phyloP scores from a whole-genome alignment of 2,113 vertebrate species.

The Cololabis saira region DNA sequence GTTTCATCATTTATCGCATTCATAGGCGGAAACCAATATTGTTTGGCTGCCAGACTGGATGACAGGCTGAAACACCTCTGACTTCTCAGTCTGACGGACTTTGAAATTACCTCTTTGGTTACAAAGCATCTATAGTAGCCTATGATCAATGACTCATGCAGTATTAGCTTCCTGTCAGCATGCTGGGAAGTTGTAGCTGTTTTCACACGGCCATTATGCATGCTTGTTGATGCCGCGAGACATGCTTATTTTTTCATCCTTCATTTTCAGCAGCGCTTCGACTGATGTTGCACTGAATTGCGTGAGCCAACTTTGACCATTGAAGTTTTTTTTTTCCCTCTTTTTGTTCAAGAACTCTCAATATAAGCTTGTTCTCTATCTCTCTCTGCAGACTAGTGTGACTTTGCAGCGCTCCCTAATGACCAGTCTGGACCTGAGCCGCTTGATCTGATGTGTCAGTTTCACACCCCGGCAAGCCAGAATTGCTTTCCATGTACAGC shows the following conservation, averaged over 20 bases:
- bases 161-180: conserved; percentile 63
- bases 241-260: conserved; percentile 41
- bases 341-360: conserved; percentile 56
- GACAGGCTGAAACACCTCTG: conserved; percentile 35
- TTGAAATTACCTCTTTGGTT: conserved; percentile 60
- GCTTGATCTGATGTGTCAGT: conserved; percentile 43
- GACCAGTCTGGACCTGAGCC: conserved; percentile 26
- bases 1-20: conserved; percentile 50
- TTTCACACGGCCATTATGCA: conserved; percentile 70
- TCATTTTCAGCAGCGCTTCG: conserved; percentile 38
- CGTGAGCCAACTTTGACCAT: conserved; percentile 70
- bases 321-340: conserved; percentile 64
- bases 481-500: conserved; percentile 29
- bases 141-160: conserved; percentile 66
- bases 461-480: conserved; percentile 37
- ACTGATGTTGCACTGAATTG: conserved; percentile 66
- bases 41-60: conserved; percentile 3
- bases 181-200: conserved; percentile 61
- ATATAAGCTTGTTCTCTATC: conserved; percentile 30
- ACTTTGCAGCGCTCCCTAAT: conserved; percentile 9
- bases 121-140: conserved; percentile 53
- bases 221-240: conserved; percentile 74
- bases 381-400: conserved; percentile 22
- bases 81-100: conserved; percentile 50
- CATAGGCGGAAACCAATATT: conserved; percentile 17